Percentiles rank a stretch among this genome's conserved stretches.
These are phyloP conservation scores for Amyelois transitella DNA, from an alignment of 1,140 invertebrate genomes.

Conservation along the genomic window DNA sequence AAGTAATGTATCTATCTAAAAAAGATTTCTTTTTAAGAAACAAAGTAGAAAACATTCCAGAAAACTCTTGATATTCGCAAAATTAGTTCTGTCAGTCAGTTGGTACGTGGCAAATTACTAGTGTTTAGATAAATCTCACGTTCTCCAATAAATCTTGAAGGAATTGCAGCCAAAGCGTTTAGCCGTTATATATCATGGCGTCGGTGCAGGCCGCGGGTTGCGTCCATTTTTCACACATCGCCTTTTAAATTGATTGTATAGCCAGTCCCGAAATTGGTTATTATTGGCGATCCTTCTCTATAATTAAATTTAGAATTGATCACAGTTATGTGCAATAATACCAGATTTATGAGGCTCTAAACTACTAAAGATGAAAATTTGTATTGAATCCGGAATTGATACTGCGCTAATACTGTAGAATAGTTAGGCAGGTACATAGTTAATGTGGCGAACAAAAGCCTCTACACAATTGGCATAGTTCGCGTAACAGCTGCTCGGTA, in stretches of 20 bases:
- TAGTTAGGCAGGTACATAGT: slow-evolving; percentile 65
- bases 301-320: slow-evolving; percentile 2
- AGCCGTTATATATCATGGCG: slow-evolving; percentile 34
- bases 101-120: slow-evolving; percentile 2
- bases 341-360: too few relatives aligned
- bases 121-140: slow-evolving; percentile 10
- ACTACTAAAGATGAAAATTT: not conserved
- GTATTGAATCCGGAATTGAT: slow-evolving; percentile 16
- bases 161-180: slow-evolving; percentile 27
- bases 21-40: too few relatives aligned
- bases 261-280: not conserved
- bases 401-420: slow-evolving; percentile 35
- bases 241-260: slow-evolving; percentile 38
- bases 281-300: not conserved
- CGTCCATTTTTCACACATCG: slow-evolving; percentile 43
- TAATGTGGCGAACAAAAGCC: slow-evolving; percentile 59
- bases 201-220: slow-evolving; percentile 18
- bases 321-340: not conserved
- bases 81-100: not conserved
- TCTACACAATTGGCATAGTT: slow-evolving; percentile 65
- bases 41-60: too few relatives aligned
- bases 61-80: not conserved
- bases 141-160: slow-evolving; percentile 29
- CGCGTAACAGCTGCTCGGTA: slow-evolving; percentile 54
- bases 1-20: too few relatives aligned